These are phyloP conservation scores for Dendrocincla fuliginosa DNA, from an alignment of 2,797 vertebrate genomes.

Conservation along the genomic window DNA sequence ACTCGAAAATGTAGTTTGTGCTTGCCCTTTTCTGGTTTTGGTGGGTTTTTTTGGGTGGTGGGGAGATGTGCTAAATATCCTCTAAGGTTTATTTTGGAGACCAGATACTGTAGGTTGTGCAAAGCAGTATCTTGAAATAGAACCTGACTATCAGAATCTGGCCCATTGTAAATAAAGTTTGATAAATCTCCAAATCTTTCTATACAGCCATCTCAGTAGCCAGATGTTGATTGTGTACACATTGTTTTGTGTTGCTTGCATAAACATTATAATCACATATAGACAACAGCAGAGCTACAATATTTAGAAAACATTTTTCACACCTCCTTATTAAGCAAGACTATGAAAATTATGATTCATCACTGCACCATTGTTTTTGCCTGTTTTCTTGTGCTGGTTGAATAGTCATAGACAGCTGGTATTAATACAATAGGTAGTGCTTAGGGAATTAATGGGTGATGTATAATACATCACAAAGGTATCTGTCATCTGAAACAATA, in stretches of 20 bases:
- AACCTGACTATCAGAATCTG: constrained; percentile 26
- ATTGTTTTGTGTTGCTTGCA: constrained; percentile 89
- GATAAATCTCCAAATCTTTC: constrained; percentile 78
- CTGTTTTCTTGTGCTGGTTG: constrained; percentile 85
- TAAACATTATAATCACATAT: constrained; percentile 94
- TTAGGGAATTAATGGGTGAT: constrained; percentile 86
- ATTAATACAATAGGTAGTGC: constrained; percentile 86
- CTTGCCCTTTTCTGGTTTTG: not conserved
- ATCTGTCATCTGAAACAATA: constrained; percentile 82
- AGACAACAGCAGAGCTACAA: constrained; percentile 90
- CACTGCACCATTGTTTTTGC: constrained; percentile 86
- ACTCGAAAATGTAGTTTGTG: constrained; percentile 1
- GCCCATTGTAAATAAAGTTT: constrained; percentile 50
- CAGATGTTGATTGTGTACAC: constrained; percentile 91
- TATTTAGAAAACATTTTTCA: constrained; percentile 95
- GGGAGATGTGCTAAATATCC: constrained; percentile 15
- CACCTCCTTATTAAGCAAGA: constrained; percentile 92
- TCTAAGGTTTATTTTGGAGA: constrained; percentile 39
- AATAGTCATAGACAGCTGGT: constrained; percentile 88
- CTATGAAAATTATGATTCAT: constrained; percentile 93
- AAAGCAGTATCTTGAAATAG: not conserved
- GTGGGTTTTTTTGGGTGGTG: too few relatives aligned
- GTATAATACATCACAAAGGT: constrained; percentile 82
- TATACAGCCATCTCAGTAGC: constrained; percentile 79
- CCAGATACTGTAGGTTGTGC: not conserved